Conservation (phyloP, 2,888 invertebrate genomes). For the Parthenolecanium corni region DNA sequence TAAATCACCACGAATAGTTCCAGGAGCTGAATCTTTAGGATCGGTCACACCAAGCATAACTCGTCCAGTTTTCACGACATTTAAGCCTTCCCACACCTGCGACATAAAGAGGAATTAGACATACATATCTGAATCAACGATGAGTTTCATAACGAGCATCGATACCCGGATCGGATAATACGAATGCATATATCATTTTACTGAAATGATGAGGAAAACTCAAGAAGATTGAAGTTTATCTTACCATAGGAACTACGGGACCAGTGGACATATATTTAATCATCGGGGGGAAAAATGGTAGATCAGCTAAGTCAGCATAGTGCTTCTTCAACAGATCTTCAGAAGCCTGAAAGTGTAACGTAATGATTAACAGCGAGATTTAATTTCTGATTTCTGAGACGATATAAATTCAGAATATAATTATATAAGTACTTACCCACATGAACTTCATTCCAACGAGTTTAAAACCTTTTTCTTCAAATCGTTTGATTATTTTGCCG, state of each 20-base stretch:
- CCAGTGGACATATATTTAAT: conserved; percentile 93
- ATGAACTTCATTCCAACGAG: conserved; percentile 89
- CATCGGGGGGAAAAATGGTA: conserved; percentile 89
- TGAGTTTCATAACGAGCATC: neutral
- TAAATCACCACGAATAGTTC: conserved; percentile 94
- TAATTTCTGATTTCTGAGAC: no score
- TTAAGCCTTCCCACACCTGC: conserved; percentile 87
- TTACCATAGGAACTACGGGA: conserved; percentile 79
- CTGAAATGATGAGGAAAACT: no score
- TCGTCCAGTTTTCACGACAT: conserved; percentile 89
- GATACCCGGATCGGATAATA: neutral
- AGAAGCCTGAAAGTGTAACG: conserved; percentile 57
- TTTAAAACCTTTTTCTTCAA: conserved; percentile 95
- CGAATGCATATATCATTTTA: neutral
- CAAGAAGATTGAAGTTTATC: neutral
- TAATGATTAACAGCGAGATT: no score
- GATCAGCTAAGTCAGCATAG: conserved; percentile 79
- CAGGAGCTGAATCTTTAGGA: conserved; percentile 87
- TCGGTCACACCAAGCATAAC: conserved; percentile 95
- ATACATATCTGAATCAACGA: neutral
- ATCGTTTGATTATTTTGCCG: conserved; percentile 88
- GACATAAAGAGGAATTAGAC: no score
- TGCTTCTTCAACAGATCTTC: conserved; percentile 80
- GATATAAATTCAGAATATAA: no score
- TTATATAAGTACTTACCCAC: no score